A percentile compares a stretch with the other conserved stretches of the same genome.
Evolutionary conservation across 1,140 invertebrate species (phyloP).

Genomic region (Eumaeus atala): DNA sequence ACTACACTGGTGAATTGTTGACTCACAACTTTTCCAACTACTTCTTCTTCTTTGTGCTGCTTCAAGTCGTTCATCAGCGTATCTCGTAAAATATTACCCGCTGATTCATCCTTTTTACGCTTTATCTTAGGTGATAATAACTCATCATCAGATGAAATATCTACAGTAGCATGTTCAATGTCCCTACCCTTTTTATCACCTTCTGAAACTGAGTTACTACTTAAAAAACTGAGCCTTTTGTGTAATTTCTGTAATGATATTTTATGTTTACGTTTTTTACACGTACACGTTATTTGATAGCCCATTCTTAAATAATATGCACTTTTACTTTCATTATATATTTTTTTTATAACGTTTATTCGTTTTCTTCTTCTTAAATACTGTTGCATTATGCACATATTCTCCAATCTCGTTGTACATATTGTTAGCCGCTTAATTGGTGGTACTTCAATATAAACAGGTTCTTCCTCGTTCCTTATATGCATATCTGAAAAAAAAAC

Average conservation of each 20-base stretch:
- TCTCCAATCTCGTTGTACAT: conserved; percentile 34
- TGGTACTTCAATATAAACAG: not conserved
- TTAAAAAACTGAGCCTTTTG: not conserved
- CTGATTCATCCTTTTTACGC: no score
- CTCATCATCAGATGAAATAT: not conserved
- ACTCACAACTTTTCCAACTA: no score
- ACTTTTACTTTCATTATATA: conserved; percentile 22
- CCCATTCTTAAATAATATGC: not conserved
- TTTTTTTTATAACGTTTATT: conserved; percentile 9
- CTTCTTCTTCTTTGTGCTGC: no score
- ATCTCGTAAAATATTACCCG: no score
- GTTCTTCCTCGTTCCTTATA: not conserved
- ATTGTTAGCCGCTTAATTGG: conserved; percentile 15
- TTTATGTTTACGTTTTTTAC: not conserved
- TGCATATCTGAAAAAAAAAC: not conserved
- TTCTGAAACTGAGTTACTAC: not conserved
- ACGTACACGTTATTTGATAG: not conserved
- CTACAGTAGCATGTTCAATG: not conserved
- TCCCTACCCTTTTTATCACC: not conserved
- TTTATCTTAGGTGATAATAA: no score
- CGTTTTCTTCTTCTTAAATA: not conserved
- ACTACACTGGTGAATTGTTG: no score
- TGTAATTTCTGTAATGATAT: not conserved
- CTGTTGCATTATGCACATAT: conserved; percentile 27
- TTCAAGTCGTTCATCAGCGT: no score